These are phyloP conservation scores for Heloderma charlesbogerti DNA, from an alignment of 2,113 vertebrate species.

Conservation along the genomic window DNA sequence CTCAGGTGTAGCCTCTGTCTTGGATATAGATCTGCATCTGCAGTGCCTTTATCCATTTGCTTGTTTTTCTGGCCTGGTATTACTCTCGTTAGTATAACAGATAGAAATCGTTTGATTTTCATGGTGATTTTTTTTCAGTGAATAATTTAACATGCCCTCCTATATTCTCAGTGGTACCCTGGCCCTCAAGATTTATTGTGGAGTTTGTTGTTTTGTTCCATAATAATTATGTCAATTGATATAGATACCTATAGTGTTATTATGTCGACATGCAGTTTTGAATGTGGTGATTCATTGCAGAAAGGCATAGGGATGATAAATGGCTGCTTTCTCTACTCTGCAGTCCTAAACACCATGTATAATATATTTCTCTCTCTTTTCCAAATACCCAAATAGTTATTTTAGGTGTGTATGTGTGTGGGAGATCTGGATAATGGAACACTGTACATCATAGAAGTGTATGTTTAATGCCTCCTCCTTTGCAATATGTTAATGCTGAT, in stretches of 20 bases:
- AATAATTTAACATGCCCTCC: neutral
- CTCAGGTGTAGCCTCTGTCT: neutral
- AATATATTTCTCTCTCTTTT: neutral
- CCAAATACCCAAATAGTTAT: too few relatives aligned
- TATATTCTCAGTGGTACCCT: neutral
- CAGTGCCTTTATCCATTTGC: neutral
- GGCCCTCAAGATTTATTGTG: neutral
- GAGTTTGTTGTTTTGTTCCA: neutral
- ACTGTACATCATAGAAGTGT: neutral
- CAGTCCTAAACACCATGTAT: neutral
- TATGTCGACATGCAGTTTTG: neutral
- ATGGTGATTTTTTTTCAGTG: neutral
- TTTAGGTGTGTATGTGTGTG: neutral
- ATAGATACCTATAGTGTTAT: neutral
- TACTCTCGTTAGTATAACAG: neutral
- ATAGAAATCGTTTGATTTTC: neutral
- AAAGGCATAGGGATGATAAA: neutral
- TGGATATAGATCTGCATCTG: neutral
- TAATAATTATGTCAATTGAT: neutral
- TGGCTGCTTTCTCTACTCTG: neutral
- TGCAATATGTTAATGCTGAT: neutral
- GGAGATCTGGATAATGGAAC: neutral
- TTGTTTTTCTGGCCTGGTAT: neutral
- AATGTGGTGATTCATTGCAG: neutral
- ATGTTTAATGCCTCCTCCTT: neutral